Percentiles rank a stretch among this genome's conserved stretches.
Evolutionary conservation across 2,113 vertebrate species (phyloP).

Genomic region (Lipophrys pholis): DNA sequence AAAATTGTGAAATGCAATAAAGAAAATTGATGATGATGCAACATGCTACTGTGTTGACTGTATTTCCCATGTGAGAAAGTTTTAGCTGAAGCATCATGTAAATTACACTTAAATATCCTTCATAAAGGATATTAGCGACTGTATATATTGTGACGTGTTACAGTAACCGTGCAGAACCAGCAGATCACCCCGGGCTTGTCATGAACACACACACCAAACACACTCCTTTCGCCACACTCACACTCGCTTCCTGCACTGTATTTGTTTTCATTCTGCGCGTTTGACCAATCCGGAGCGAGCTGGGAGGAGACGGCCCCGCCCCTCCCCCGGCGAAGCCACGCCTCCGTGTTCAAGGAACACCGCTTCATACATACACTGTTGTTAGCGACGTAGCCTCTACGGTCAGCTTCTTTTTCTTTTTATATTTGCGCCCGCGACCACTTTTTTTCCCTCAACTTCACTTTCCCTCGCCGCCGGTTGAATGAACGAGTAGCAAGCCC

Average conservation of each 20-base stretch:
- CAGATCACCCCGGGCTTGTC: constrained; percentile 14
- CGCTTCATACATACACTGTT: constrained; percentile 80
- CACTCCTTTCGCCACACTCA: constrained; percentile 24
- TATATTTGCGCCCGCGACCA: constrained; percentile 50
- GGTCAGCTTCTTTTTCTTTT: constrained; percentile 56
- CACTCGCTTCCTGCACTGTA: constrained; percentile 39
- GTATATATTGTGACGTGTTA: too few relatives aligned
- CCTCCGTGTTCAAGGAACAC: constrained; percentile 77
- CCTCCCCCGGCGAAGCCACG: constrained; percentile 57
- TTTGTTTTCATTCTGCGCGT: constrained; percentile 73
- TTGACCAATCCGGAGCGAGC: constrained; percentile 61
- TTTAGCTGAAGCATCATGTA: too few relatives aligned
- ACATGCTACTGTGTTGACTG: too few relatives aligned
- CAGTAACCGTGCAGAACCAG: too few relatives aligned
- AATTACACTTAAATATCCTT: too few relatives aligned
- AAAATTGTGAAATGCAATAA: too few relatives aligned
- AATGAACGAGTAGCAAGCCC: constrained; percentile 18
- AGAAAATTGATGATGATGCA: too few relatives aligned
- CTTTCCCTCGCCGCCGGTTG: constrained; percentile 12
- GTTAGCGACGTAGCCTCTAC: constrained; percentile 75
- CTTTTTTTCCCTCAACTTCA: constrained; percentile 23
- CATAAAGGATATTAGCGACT: too few relatives aligned
- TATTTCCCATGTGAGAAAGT: too few relatives aligned
- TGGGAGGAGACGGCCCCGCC: constrained; percentile 68
- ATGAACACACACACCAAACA: constrained; percentile 7